A percentile compares a stretch with the other conserved stretches of the same genome.
Conservation (phyloP, 2,113 vertebrate genomes). For the Actenoides lindsayi region DNA sequence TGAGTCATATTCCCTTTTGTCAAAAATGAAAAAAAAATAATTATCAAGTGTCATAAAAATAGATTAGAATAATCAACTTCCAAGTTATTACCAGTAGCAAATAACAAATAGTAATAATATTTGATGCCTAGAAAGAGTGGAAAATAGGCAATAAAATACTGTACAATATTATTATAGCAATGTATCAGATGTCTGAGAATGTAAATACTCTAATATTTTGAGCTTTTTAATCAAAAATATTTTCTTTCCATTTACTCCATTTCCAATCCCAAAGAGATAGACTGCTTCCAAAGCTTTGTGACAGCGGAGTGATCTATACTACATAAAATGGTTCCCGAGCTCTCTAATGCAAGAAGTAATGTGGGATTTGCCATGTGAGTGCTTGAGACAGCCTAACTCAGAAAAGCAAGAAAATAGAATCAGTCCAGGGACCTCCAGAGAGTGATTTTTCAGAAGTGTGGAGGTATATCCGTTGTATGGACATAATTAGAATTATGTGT, state of each 20-base stretch:
- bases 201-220: background rate
- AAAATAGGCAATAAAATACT: background rate
- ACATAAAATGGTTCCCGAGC: background rate
- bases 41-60: background rate
- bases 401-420: background rate
- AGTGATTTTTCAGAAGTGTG: background rate
- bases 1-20: background rate
- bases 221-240: background rate
- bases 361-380: background rate
- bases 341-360: background rate
- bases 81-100: background rate
- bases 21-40: background rate
- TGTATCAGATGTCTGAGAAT: background rate
- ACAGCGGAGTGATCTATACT: background rate
- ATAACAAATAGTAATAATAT: background rate
- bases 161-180: accelerated
- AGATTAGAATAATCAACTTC: background rate
- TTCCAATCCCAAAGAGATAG: background rate
- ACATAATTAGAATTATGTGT: background rate
- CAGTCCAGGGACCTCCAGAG: background rate
- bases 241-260: background rate
- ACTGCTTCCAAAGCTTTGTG: background rate
- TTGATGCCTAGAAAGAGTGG: background rate
- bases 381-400: background rate
- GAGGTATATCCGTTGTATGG: background rate